These are phyloP conservation scores for Dermolepida albohirtum DNA, from an alignment of 2,888 invertebrate species.

Conservation along the genomic window DNA sequence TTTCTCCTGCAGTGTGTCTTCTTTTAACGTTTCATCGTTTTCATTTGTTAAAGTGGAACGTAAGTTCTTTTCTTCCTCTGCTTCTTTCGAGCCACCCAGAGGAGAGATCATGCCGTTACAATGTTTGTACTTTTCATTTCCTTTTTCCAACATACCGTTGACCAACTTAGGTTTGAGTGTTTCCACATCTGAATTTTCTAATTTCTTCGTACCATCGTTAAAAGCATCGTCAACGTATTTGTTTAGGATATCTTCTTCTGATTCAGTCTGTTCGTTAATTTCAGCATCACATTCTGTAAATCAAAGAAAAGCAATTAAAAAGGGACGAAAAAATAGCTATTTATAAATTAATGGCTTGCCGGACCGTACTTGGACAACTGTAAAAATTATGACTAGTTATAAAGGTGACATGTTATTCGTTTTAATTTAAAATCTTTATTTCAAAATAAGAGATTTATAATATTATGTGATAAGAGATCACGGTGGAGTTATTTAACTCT, in stretches of 20 bases:
- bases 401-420: too few relatives aligned
- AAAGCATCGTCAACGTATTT: constrained; percentile 42
- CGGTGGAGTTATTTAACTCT: too few relatives aligned
- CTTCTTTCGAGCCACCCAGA: not conserved
- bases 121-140: constrained; percentile 4
- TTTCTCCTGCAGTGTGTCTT: not conserved
- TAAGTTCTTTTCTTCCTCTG: constrained; percentile 45
- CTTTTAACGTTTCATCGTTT: constrained; percentile 28
- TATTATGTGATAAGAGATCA: too few relatives aligned
- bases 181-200: not conserved
- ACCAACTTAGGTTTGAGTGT: not conserved
- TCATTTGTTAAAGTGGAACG: constrained; percentile 37
- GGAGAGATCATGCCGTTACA: not conserved
- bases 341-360: too few relatives aligned
- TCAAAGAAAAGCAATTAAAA: too few relatives aligned
- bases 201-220: not conserved
- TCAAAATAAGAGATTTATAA: too few relatives aligned
- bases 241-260: constrained; percentile 59
- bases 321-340: too few relatives aligned
- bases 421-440: too few relatives aligned
- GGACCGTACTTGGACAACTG: too few relatives aligned
- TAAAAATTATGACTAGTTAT: too few relatives aligned
- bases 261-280: constrained; percentile 47
- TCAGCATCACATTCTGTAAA: constrained; percentile 19
- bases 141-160: constrained; percentile 1